These are phyloP conservation scores for Muntiacus muntjak DNA, from an alignment of 2,113 vertebrate species.

Conservation along the genomic window DNA sequence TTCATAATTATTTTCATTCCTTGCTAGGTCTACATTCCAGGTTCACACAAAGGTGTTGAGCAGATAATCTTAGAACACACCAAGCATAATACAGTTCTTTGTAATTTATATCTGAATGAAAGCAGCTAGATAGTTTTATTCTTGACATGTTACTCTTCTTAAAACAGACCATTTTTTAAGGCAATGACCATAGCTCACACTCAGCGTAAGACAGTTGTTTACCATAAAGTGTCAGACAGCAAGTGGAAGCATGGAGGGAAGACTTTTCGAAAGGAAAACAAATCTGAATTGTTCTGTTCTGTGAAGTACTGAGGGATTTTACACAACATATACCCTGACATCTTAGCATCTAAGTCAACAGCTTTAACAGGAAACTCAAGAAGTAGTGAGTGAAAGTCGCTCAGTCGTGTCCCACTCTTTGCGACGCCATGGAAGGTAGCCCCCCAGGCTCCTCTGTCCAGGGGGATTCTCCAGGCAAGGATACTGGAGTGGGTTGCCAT, in stretches of 20 bases:
- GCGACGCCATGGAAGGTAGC: not conserved
- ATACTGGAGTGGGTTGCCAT: not conserved
- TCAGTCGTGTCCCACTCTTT: not conserved
- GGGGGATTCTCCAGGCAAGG: not conserved
- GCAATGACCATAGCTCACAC: not conserved
- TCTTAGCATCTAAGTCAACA: not conserved
- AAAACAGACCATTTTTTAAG: not conserved
- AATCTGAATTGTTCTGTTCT: not conserved
- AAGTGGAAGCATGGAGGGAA: not conserved
- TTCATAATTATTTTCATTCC: slow-evolving; percentile 7
- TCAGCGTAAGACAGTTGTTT: not conserved
- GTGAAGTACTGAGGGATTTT: not conserved
- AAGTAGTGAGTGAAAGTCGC: not conserved
- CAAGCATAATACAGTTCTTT: not conserved
- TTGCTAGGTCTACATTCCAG: not conserved
- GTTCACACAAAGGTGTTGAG: not conserved
- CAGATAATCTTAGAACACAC: not conserved
- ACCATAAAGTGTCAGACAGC: not conserved
- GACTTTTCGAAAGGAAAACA: not conserved
- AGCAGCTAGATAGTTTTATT: not conserved
- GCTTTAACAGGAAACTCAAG: slow-evolving; percentile 14
- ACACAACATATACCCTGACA: not conserved
- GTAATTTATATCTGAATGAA: slow-evolving; percentile 16
- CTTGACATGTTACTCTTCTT: not conserved
- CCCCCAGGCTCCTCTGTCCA: not conserved